phyloP scores from a whole-genome alignment of 2,113 vertebrate species.

The Guaruba guarouba region DNA sequence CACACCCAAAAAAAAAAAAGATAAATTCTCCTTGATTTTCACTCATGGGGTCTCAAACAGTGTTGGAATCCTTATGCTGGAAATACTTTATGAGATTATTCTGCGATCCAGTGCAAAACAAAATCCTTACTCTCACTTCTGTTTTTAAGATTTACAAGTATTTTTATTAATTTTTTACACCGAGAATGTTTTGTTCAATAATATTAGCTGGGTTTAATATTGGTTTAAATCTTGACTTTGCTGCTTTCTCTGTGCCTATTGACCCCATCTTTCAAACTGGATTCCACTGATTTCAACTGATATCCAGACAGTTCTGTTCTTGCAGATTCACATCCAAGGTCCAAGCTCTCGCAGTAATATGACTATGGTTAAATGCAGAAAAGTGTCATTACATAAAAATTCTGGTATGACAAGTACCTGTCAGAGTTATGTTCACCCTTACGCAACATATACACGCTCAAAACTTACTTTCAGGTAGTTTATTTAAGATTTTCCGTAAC shows the following conservation, averaged over 20 bases:
- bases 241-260: neutral
- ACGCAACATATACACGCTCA: fast-evolving
- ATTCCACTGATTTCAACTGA: neutral
- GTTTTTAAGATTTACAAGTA: neutral
- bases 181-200: neutral
- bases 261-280: neutral
- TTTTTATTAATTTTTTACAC: neutral
- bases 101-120: neutral
- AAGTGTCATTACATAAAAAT: neutral
- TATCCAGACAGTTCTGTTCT: neutral
- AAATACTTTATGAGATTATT: neutral
- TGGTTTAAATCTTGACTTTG: neutral
- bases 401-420: neutral
- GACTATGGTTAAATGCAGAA: neutral
- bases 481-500: neutral
- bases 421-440: neutral
- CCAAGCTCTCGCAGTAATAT: neutral
- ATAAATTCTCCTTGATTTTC: neutral
- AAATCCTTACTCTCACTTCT: neutral
- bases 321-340: neutral
- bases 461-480: neutral
- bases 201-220: neutral
- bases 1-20: neutral
- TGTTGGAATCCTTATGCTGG: neutral
- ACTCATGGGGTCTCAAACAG: neutral